A percentile compares a stretch with the other conserved stretches of the same genome.
Conservation (phyloP, 2,113 vertebrate genomes). For the Gymnarchus niloticus region DNA sequence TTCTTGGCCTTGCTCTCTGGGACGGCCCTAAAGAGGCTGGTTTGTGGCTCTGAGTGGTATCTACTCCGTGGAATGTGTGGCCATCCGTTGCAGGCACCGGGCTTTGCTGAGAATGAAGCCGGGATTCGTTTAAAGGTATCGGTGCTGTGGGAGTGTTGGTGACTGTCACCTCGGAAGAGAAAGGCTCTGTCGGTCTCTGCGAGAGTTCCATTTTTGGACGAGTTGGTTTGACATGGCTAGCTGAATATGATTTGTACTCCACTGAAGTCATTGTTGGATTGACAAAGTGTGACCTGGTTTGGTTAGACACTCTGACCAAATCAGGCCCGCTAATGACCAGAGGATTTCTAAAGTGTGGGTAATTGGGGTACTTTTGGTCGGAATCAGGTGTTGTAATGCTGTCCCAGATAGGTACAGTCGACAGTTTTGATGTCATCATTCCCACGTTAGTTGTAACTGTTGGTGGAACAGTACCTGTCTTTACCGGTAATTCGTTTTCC, state of each 20-base stretch:
- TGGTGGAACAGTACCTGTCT: not conserved
- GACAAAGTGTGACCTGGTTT: conserved; percentile 33
- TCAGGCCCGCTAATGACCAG: conserved; percentile 37
- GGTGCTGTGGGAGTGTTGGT: conserved; percentile 24
- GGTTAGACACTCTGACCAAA: conserved; percentile 14
- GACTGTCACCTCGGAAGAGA: not conserved
- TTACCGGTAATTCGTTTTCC: not conserved
- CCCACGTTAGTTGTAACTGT: not conserved
- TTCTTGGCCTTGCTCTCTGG: conserved; percentile 61
- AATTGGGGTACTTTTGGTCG: conserved; percentile 39
- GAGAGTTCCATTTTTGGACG: conserved; percentile 30
- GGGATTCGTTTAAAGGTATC: conserved; percentile 1
- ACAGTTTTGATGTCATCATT: not conserved
- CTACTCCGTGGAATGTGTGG: conserved; percentile 27
- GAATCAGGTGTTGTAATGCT: conserved; percentile 37
- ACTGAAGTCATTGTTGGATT: conserved; percentile 26
- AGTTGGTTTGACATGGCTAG: conserved; percentile 24
- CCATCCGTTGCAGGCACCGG: conserved; percentile 32
- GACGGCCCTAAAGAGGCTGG: conserved; percentile 44
- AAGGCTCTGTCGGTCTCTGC: not conserved
- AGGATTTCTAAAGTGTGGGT: conserved; percentile 37
- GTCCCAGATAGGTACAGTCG: conserved; percentile 52
- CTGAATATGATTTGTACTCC: conserved; percentile 27
- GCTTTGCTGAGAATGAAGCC: not conserved
- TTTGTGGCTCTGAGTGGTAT: conserved; percentile 28